Evolutionary conservation across 1,140 invertebrate species (phyloP).

Genomic region (Elymnias hypermnestra): DNA sequence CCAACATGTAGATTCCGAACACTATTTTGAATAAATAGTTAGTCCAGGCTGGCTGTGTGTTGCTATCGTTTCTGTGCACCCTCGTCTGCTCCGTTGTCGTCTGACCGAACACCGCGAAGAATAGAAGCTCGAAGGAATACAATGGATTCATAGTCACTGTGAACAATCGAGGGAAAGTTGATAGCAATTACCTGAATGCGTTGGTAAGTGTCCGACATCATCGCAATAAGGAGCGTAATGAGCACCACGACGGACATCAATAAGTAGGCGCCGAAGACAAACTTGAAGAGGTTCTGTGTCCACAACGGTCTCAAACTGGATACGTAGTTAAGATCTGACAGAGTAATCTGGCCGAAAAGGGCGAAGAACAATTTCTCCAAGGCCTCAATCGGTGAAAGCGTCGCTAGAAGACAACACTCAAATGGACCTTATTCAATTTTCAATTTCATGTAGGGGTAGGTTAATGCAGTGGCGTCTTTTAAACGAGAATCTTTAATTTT

Average conservation of each 20-base stretch:
- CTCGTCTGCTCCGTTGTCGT: conserved; percentile 90
- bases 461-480: conserved; percentile 38
- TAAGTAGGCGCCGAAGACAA: conserved; percentile 97
- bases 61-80: conserved; percentile 78
- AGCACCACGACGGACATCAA: conserved; percentile 98
- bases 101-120: conserved; percentile 99
- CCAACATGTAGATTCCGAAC: conserved; percentile 98
- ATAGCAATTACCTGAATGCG: conserved; percentile 88
- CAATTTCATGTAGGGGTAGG: conserved; percentile 42
- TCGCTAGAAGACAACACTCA: conserved; percentile 79
- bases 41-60: conserved; percentile 84
- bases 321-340: conserved; percentile 87
- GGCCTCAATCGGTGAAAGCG: conserved; percentile 91
- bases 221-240: conserved; percentile 99
- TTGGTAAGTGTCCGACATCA: conserved; percentile 99
- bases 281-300: conserved; percentile 88
- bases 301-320: conserved; percentile 80
- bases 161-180: conserved; percentile 75
- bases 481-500: conserved; percentile 4
- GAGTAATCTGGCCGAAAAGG: conserved; percentile 96
- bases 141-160: conserved; percentile 92
- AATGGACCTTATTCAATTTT: conserved; percentile 54
- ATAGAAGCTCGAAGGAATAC: conserved; percentile 96
- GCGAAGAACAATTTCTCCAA: conserved; percentile 99
- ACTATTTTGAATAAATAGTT: conserved; percentile 89